phyloP scores from a whole-genome alignment of 2,888 invertebrate species.

The Tachina lurida region DNA sequence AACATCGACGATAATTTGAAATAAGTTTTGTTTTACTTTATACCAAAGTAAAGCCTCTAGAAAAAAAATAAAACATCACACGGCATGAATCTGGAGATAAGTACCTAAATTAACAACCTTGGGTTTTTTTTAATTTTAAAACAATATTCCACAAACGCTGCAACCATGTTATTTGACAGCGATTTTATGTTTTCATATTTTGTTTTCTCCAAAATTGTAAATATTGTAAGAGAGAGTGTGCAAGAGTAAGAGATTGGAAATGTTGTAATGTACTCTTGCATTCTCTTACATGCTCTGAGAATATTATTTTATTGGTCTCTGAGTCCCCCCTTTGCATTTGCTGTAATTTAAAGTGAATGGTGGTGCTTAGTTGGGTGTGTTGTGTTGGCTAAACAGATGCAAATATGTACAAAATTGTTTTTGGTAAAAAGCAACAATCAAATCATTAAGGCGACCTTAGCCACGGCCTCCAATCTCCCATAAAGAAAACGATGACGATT shows the following conservation, averaged over 20 bases:
- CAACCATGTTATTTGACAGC: conserved; percentile 52
- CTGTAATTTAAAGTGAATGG: conserved; percentile 9
- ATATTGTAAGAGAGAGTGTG: conserved; percentile 12
- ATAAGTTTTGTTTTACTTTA: too few relatives aligned
- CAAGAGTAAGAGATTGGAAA: neutral
- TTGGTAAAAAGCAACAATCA: conserved; percentile 12
- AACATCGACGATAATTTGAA: too few relatives aligned
- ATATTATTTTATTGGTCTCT: conserved; percentile 41
- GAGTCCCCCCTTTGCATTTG: conserved; percentile 30
- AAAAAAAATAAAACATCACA: too few relatives aligned
- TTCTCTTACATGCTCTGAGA: conserved; percentile 7
- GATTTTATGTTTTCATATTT: conserved; percentile 29
- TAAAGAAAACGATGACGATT: conserved; percentile 56
- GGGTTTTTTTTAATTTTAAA: neutral
- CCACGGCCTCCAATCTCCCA: conserved; percentile 61
- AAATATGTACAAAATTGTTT: conserved; percentile 16
- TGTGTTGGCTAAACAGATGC: conserved; percentile 38
- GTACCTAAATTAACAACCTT: conserved; percentile 24
- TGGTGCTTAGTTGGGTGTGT: conserved; percentile 52
- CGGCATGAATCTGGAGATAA: neutral
- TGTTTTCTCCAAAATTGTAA: conserved; percentile 46
- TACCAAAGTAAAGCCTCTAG: too few relatives aligned
- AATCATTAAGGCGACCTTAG: conserved; percentile 65
- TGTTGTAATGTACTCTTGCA: conserved; percentile 5
- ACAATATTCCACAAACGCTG: neutral